These are phyloP conservation scores for Conus betulinus DNA, from an alignment of 1,140 invertebrate species.

Conservation along the genomic window DNA sequence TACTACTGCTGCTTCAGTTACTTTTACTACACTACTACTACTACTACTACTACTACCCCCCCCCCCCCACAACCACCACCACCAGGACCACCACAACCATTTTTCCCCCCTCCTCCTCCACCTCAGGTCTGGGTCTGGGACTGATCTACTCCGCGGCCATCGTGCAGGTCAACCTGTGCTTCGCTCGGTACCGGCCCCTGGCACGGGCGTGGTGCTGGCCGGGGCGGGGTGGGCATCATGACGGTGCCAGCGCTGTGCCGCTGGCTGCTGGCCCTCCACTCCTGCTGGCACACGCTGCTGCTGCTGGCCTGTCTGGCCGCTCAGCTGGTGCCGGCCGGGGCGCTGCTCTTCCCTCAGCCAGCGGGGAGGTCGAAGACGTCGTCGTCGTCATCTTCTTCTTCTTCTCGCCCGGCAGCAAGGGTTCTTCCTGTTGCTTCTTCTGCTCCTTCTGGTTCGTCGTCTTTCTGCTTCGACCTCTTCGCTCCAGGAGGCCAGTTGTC, in stretches of 20 bases:
- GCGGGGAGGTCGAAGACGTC: too few relatives aligned
- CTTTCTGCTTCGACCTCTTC: too few relatives aligned
- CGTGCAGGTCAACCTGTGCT: conserved; percentile 15
- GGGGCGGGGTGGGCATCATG: conserved; percentile 19
- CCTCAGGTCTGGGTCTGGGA: conserved; percentile 28
- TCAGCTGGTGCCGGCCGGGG: conserved; percentile 20
- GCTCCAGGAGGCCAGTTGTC: too few relatives aligned
- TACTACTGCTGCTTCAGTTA: too few relatives aligned
- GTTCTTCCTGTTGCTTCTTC: too few relatives aligned
- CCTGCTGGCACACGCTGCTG: conserved; percentile 21
- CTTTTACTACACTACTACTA: too few relatives aligned
- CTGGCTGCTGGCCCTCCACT: conserved; percentile 21
- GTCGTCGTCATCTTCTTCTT: too few relatives aligned
- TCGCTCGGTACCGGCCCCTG: conserved; percentile 2
- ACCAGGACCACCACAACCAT: neutral
- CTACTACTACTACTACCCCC: neutral
- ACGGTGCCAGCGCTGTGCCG: conserved; percentile 16
- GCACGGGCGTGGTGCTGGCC: conserved; percentile 25
- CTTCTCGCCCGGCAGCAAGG: too few relatives aligned
- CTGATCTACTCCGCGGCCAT: conserved; percentile 36
- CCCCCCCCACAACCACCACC: too few relatives aligned
- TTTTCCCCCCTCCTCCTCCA: neutral
- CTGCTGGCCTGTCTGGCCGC: conserved; percentile 14
- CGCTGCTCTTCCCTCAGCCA: conserved; percentile 22
- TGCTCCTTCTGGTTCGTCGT: too few relatives aligned